Conservation (phyloP, 2,888 invertebrate species). For the Euspilapteryx auroguttella region DNA sequence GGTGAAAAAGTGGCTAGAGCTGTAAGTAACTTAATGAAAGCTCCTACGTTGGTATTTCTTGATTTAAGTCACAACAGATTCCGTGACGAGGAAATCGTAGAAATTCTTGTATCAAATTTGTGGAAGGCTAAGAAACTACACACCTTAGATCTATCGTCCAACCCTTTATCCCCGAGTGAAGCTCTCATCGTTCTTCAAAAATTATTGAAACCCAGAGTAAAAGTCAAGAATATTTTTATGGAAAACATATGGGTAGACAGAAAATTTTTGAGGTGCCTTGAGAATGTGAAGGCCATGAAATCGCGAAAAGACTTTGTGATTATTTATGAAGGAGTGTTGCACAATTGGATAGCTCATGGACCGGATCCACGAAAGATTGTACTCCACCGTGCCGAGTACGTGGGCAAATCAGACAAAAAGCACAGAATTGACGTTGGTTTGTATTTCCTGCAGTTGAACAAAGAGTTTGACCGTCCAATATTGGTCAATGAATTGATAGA, state of each 20-base stretch:
- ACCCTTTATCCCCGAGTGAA: slow-evolving; percentile 16
- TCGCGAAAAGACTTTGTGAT: slow-evolving; percentile 15
- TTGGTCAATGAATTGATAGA: background rate
- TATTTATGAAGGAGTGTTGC: slow-evolving; percentile 13
- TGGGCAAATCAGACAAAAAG: background rate
- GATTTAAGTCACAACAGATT: slow-evolving; percentile 20
- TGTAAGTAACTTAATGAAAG: slow-evolving; percentile 13
- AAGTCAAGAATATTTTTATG: slow-evolving; percentile 16
- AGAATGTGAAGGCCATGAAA: slow-evolving; percentile 15
- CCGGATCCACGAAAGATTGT: slow-evolving; percentile 16
- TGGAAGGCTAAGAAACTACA: slow-evolving; percentile 14
- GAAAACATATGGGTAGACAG: slow-evolving; percentile 16
- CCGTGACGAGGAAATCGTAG: slow-evolving; percentile 11
- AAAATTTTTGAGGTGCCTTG: slow-evolving; percentile 13
- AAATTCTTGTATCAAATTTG: slow-evolving; percentile 12
- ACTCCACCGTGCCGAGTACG: slow-evolving; percentile 15
- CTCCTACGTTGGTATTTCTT: slow-evolving; percentile 14
- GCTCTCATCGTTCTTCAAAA: slow-evolving; percentile 13
- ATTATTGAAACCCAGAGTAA: slow-evolving; percentile 15
- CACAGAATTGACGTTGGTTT: slow-evolving; percentile 1
- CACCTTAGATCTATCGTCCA: slow-evolving; percentile 19
- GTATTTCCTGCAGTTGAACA: slow-evolving; percentile 1
- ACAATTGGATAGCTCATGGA: slow-evolving; percentile 13
- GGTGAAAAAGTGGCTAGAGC: slow-evolving; percentile 14
- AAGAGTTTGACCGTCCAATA: slow-evolving; percentile 1